Conservation (phyloP, 2,797 vertebrate species). For the Meriones psammophilus region DNA sequence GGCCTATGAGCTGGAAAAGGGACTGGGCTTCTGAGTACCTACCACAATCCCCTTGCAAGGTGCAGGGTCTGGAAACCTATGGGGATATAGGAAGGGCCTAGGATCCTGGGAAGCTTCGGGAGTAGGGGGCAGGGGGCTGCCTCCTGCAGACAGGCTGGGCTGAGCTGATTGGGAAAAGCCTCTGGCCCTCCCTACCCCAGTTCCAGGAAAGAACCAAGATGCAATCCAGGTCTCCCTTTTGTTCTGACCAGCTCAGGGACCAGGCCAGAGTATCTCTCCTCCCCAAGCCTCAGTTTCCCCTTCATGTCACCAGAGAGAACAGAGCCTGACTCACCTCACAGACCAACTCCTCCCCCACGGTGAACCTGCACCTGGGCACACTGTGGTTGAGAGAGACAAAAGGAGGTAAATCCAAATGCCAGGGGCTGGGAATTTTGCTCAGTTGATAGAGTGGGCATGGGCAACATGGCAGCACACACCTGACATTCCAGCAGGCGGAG, state of each 20-base stretch:
- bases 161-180: background rate
- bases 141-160: background rate
- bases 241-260: background rate
- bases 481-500: background rate
- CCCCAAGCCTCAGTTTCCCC: slow-evolving; percentile 14
- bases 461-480: background rate
- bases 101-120: background rate
- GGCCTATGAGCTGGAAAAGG: slow-evolving; percentile 47
- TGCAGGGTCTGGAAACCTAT: background rate
- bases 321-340: background rate
- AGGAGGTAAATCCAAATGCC: background rate
- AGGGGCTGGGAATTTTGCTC: background rate
- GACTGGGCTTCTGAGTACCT: background rate
- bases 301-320: background rate
- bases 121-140: background rate
- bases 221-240: background rate
- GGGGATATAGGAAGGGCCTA: background rate
- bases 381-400: too few relatives aligned
- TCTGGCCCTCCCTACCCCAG: background rate
- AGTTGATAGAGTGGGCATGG: background rate
- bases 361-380: background rate
- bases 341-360: background rate
- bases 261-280: background rate
- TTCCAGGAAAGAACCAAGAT: background rate
- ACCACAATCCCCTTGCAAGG: slow-evolving; percentile 50